phyloP scores from a whole-genome alignment of 2,113 vertebrate genomes.

The Ciconia maguari region DNA sequence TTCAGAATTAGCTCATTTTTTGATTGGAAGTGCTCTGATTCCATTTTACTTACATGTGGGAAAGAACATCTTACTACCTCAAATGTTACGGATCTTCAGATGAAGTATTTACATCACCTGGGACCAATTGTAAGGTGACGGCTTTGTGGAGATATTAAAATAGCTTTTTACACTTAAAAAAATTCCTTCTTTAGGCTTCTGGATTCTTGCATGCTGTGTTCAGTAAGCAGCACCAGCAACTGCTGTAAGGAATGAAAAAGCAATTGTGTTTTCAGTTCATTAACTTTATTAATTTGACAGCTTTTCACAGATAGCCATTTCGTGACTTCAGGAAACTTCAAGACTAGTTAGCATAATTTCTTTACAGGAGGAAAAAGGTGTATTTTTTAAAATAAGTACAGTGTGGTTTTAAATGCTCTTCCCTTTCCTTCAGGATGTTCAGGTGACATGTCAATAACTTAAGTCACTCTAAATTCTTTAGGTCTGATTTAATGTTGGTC shows the following conservation, averaged over 20 bases:
- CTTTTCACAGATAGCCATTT: neutral
- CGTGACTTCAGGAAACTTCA: neutral
- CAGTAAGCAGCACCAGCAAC: neutral
- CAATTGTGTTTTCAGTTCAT: constrained; percentile 10
- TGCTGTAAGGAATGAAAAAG: neutral
- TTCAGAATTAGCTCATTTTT: neutral
- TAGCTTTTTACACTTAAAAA: constrained; percentile 9
- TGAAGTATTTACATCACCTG: neutral
- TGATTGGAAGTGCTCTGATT: neutral
- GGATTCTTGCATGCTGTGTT: neutral
- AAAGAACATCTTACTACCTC: constrained; percentile 7
- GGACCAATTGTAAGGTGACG: neutral
- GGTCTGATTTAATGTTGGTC: neutral
- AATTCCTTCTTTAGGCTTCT: neutral
- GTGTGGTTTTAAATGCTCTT: neutral
- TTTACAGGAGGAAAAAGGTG: neutral
- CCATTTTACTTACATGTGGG: neutral
- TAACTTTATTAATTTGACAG: constrained; percentile 1
- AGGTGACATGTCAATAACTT: neutral
- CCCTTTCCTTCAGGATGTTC: neutral
- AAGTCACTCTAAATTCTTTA: neutral
- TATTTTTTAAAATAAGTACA: neutral
- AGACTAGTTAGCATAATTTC: neutral
- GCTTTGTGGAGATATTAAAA: constrained; percentile 19
- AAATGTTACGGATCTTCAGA: neutral